These are phyloP conservation scores for Misgurnus mizolepis DNA, from an alignment of 2,113 vertebrate genomes.

Conservation along the genomic window DNA sequence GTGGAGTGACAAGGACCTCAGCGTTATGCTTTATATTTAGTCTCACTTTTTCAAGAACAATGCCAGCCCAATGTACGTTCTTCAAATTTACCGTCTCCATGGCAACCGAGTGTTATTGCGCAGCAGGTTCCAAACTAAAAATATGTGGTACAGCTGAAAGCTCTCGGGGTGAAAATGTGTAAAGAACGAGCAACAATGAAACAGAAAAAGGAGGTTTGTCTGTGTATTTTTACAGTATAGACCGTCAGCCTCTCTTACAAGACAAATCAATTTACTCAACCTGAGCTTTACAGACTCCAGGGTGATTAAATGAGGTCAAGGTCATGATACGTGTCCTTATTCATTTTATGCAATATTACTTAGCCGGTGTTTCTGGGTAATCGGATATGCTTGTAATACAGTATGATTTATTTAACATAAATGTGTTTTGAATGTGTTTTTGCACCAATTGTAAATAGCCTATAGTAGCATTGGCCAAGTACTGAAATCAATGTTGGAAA, in stretches of 20 bases:
- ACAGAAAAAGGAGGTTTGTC: conserved; percentile 49
- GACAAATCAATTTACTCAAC: conserved; percentile 41
- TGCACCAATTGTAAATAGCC: no score
- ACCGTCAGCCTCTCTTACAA: conserved; percentile 11
- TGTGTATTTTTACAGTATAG: conserved; percentile 16
- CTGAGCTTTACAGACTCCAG: conserved; percentile 60
- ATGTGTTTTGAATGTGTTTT: not conserved
- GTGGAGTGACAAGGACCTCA: conserved; percentile 22
- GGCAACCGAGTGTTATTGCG: conserved; percentile 65
- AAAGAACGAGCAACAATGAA: conserved; percentile 56
- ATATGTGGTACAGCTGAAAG: conserved; percentile 55
- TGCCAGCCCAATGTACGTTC: conserved; percentile 52
- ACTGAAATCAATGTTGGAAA: no score
- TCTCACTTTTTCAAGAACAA: conserved; percentile 55
- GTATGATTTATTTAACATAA: not conserved
- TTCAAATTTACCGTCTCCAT: conserved; percentile 67
- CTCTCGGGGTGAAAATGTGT: conserved; percentile 47
- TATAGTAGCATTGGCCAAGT: no score
- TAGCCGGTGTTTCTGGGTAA: not conserved
- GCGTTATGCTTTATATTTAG: conserved; percentile 49
- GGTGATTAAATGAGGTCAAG: conserved; percentile 53
- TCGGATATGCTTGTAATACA: not conserved
- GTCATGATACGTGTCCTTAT: not conserved
- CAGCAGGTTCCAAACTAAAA: conserved; percentile 65
- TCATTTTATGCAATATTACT: not conserved